Evolutionary conservation across 2,888 invertebrate species (phyloP).

Genomic region (Strigamia transsilvanica): DNA sequence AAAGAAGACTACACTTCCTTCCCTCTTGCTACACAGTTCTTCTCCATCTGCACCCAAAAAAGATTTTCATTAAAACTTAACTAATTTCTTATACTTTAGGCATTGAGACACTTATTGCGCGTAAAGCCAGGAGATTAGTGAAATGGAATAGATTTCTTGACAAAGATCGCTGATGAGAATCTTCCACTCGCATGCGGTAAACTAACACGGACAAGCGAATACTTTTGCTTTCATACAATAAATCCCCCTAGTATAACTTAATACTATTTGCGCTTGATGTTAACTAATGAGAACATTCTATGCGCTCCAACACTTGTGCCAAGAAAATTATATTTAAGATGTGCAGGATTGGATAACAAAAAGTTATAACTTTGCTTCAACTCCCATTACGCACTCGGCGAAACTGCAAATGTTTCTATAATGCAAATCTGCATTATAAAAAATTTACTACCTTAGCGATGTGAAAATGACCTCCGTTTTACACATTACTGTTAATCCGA

Average conservation of each 20-base stretch:
- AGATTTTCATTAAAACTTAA: constrained; percentile 34
- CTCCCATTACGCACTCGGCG: constrained; percentile 6
- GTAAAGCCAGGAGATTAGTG: constrained; percentile 18
- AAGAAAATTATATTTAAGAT: constrained; percentile 37
- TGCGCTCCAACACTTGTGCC: background rate
- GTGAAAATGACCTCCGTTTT: constrained; percentile 8
- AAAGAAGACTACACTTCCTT: background rate
- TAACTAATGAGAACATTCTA: constrained; percentile 28
- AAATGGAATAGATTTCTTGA: background rate
- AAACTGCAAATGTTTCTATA: background rate
- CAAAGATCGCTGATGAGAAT: background rate
- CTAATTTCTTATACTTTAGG: constrained; percentile 8
- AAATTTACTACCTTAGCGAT: constrained; percentile 1
- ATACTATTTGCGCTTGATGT: constrained; percentile 24
- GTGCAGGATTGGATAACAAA: constrained; percentile 28
- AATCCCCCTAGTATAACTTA: constrained; percentile 13
- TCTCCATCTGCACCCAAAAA: background rate
- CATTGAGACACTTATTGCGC: background rate
- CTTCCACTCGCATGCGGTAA: background rate
- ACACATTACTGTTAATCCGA: background rate
- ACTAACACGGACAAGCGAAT: background rate
- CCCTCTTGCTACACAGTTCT: background rate
- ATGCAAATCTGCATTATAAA: constrained; percentile 6
- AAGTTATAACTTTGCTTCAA: constrained; percentile 5
- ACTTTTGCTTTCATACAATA: background rate